These are phyloP conservation scores for Euclidia mi DNA, from an alignment of 2,888 invertebrate species.

Conservation along the genomic window DNA sequence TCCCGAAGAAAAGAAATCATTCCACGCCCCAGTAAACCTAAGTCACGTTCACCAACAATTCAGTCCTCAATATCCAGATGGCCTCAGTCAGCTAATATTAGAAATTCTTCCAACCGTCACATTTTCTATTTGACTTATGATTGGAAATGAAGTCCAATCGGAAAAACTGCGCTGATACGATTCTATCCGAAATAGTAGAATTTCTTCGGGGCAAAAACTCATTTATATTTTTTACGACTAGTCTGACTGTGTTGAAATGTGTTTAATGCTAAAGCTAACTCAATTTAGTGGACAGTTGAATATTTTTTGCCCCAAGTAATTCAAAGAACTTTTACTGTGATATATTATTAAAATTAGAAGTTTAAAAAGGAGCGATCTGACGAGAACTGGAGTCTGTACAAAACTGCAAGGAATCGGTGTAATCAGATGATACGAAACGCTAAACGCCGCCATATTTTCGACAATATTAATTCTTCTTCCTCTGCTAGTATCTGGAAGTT, in stretches of 20 bases:
- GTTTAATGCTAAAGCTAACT: background rate
- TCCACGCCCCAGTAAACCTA: no score
- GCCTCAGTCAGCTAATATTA: constrained; percentile 8
- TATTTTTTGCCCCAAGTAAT: background rate
- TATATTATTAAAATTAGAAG: no score
- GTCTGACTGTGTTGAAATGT: background rate
- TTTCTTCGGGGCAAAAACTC: constrained; percentile 34
- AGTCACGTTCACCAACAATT: no score
- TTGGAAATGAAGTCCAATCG: constrained; percentile 42
- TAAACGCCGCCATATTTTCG: no score
- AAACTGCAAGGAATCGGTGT: no score
- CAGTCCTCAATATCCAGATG: no score
- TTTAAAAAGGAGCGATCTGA: no score
- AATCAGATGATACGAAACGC: no score
- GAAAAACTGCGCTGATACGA: constrained; percentile 33
- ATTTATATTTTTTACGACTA: constrained; percentile 38
- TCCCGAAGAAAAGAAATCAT: no score
- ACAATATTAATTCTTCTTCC: no score
- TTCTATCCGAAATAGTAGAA: constrained; percentile 15
- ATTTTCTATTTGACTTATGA: constrained; percentile 26
- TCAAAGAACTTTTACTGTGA: background rate
- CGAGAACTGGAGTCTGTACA: no score
- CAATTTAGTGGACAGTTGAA: background rate
- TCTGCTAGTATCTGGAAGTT: no score
- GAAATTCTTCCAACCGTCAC: background rate